Percentiles rank a stretch among this genome's conserved stretches.
Conservation (phyloP, 1,140 invertebrate species). For the silkworm (Bombyx mori) region DNA sequence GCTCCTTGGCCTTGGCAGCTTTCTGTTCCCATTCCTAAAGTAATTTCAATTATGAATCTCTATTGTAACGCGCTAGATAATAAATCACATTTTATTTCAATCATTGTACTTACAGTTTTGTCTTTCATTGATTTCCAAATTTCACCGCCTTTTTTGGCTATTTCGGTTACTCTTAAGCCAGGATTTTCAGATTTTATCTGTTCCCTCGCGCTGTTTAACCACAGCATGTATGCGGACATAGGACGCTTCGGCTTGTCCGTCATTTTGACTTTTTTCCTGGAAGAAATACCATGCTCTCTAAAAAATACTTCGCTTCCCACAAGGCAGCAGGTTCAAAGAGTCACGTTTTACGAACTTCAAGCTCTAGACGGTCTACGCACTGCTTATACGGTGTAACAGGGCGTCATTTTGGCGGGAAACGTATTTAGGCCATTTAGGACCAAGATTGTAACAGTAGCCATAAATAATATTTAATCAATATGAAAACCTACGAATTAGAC, state of each 20-base stretch:
- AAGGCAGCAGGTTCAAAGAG: slow-evolving; percentile 37
- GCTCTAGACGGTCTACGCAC: slow-evolving; percentile 32
- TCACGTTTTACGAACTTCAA: slow-evolving; percentile 26
- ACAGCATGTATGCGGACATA: slow-evolving; percentile 89
- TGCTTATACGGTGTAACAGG: slow-evolving; percentile 33
- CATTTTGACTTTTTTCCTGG: slow-evolving; percentile 78
- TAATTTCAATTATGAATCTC: slow-evolving; percentile 9
- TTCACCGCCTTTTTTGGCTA: slow-evolving; percentile 90
- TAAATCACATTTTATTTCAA: slow-evolving; percentile 6
- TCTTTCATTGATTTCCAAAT: slow-evolving; percentile 87
- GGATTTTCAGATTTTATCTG: slow-evolving; percentile 86
- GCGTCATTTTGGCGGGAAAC: slow-evolving; percentile 68
- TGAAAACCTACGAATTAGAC: slow-evolving; percentile 3
- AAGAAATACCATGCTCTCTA: slow-evolving; percentile 5
- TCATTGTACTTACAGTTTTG: slow-evolving; percentile 77
- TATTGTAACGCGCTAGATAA: slow-evolving; percentile 6
- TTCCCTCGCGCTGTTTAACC: slow-evolving; percentile 87
- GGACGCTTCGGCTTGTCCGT: slow-evolving; percentile 89
- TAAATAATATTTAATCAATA: neutral
- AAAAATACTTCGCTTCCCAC: slow-evolving; percentile 6
- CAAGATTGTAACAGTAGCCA: neutral
- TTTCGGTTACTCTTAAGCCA: slow-evolving; percentile 84
- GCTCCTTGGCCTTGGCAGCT: slow-evolving; percentile 86
- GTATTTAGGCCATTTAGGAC: slow-evolving; percentile 18
- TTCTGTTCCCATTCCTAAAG: slow-evolving; percentile 90